phyloP scores from a whole-genome alignment of 2,797 vertebrate genomes.

The Poecile montanus region DNA sequence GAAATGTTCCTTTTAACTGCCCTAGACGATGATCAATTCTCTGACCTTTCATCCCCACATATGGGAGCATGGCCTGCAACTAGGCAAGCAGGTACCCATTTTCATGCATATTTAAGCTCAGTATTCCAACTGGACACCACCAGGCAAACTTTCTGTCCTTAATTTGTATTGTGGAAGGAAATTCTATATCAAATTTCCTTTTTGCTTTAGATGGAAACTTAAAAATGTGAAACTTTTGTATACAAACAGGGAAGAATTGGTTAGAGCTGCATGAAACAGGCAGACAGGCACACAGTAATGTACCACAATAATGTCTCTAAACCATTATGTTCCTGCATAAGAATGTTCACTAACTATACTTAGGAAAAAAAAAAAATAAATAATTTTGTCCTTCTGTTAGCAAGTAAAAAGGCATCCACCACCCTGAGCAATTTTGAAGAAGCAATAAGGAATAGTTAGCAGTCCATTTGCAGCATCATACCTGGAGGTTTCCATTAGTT shows the following conservation, averaged over 20 bases:
- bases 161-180: not conserved
- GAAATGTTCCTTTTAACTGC: not conserved
- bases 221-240: not conserved
- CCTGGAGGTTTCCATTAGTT: conserved; percentile 39
- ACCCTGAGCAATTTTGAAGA: not conserved
- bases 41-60: not conserved
- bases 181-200: not conserved
- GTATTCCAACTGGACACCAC: not conserved
- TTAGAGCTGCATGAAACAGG: not conserved
- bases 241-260: not conserved
- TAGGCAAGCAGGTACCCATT: not conserved
- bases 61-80: not conserved
- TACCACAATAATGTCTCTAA: not conserved
- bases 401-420: not conserved
- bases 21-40: not conserved
- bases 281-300: not conserved
- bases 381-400: conserved; percentile 10
- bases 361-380: not conserved
- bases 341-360: not conserved
- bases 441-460: not conserved
- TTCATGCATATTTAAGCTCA: not conserved
- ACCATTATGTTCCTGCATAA: not conserved
- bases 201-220: not conserved
- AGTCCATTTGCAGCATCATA: conserved; percentile 29
- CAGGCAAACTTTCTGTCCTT: not conserved